Base-by-base conservation (phyloP, 1,140 invertebrate species). In the Aphidius gifuensis region DNA sequence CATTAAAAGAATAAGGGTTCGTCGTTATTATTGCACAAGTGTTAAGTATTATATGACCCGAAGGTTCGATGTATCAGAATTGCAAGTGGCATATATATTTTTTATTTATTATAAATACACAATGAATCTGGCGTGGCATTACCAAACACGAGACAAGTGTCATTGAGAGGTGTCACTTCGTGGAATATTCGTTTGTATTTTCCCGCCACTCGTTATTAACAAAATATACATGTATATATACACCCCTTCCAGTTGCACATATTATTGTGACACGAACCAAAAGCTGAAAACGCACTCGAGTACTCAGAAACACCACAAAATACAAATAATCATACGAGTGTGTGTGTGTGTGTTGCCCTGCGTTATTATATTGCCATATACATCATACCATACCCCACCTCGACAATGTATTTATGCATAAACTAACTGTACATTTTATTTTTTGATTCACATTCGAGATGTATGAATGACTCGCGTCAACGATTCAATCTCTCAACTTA, bases 161-260 rank as follows among this genome's bases (percentile, higher is more conserved):
- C 77, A 80, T 81, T 80, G 78, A 80, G 74, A 81, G 79, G 79
- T 80, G 79, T 81, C 78, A 81, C 76, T 78, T 81, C 78, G 78
- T 81, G 77, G 77, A 70, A 80, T 80, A 79, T 80, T 80, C 78
- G 78, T 80, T 80, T 79, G 78, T 79, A 73, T 76, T 78, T 77
- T 65, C 72, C 66, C 71, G 70, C 71, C 69, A 71, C 75, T 75
- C 74, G 75, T 80, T 75, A 79, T 78, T 78, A 80, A 78, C 44
- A 16, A 47, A 71, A 68, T 65, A 69, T 65, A 62, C 67, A 60
- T n/a, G 21, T 40, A 38, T 39, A 38, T 21, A 9, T 45, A n/a
- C 45, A 21, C 55, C 70, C 79, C 79, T 80, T 76, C 54, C 61
- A 49, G 46, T 69, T 71, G 72, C 63, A 68, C 63, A 68, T 55